phyloP scores from a whole-genome alignment of 2,797 vertebrate genomes.

The Hirundo rustica region DNA sequence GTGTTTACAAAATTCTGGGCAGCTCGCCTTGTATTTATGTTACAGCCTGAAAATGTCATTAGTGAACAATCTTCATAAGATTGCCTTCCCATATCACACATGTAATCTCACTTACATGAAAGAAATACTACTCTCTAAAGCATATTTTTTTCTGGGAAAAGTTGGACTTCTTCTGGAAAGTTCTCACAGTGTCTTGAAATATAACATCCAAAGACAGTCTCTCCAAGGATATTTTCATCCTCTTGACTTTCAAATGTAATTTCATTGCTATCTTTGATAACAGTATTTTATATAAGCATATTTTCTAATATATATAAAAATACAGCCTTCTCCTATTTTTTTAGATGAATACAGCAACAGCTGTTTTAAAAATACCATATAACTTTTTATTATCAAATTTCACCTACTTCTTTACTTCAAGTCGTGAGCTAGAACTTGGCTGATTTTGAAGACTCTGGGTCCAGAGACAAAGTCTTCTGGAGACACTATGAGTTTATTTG shows the following conservation, averaged over 20 bases:
- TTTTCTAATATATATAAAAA: neutral
- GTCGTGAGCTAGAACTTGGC: neutral
- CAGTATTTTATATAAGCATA: neutral
- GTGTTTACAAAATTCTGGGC: neutral
- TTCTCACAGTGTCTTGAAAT: slow-evolving; percentile 5
- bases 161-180: neutral
- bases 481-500: neutral
- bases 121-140: neutral
- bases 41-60: slow-evolving; percentile 46
- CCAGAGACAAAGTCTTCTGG: neutral
- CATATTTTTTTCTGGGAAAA: neutral
- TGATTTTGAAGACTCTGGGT: neutral
- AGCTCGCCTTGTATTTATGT: neutral
- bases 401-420: neutral
- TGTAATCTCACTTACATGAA: slow-evolving; percentile 3
- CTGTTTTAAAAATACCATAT: neutral
- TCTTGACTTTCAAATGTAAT: slow-evolving; percentile 8
- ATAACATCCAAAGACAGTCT: neutral
- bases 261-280: neutral
- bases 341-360: neutral
- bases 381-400: neutral
- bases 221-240: neutral
- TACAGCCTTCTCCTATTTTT: neutral
- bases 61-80: neutral
- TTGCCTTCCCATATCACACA: slow-evolving; percentile 36